phyloP scores from a whole-genome alignment of 1,140 invertebrate species.

The Parapsyche elsis region DNA sequence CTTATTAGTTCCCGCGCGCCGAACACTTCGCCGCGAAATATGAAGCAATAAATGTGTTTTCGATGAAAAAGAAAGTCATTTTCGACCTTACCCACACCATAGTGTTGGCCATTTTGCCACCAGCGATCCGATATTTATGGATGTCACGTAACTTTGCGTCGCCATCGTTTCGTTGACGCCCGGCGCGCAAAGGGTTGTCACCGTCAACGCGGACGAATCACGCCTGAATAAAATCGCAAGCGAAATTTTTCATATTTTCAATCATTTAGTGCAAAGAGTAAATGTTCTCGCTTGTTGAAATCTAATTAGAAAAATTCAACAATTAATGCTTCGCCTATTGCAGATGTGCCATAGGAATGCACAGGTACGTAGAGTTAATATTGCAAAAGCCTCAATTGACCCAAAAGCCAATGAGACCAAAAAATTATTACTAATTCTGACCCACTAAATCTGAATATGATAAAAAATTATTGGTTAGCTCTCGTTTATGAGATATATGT shows the following conservation, averaged over 20 bases:
- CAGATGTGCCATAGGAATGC: too few species aligned
- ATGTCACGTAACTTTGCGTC: slow-evolving; percentile 24
- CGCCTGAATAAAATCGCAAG: neutral
- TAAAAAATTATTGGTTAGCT: too few species aligned
- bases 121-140: slow-evolving; percentile 26
- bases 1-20: slow-evolving; percentile 36
- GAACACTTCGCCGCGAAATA: slow-evolving; percentile 15
- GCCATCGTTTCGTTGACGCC: neutral
- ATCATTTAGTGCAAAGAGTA: too few species aligned
- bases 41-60: slow-evolving; percentile 40
- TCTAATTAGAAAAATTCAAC: too few species aligned
- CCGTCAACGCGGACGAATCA: neutral
- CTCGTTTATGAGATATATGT: too few species aligned
- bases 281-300: too few species aligned
- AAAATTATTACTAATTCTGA: too few species aligned
- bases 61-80: slow-evolving; percentile 13
- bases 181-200: neutral
- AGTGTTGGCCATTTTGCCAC: neutral
- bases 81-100: neutral
- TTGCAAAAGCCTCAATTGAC: too few species aligned
- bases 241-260: neutral
- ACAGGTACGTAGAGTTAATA: too few species aligned
- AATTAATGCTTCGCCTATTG: too few species aligned
- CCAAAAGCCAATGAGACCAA: too few species aligned
- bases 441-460: too few species aligned